Percentiles rank a stretch among this genome's conserved stretches.
phyloP scores from a whole-genome alignment of 2,113 vertebrate genomes.

The Centropus unirufus region DNA sequence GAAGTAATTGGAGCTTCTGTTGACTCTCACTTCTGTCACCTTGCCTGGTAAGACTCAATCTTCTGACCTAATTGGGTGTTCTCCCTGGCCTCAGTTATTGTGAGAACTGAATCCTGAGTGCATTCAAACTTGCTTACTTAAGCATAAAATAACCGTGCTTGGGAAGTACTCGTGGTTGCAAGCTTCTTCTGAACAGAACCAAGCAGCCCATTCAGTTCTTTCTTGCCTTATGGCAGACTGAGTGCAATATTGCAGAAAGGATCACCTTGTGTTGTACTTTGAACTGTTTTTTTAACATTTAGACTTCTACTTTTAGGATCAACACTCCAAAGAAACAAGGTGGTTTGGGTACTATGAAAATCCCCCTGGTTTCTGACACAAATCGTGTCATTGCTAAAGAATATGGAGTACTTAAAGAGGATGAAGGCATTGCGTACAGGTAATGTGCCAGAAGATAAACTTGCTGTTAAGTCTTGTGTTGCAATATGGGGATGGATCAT shows the following conservation, averaged over 20 bases:
- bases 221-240: not conserved
- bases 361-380: constrained; percentile 91
- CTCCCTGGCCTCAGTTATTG: not conserved
- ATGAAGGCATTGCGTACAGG: constrained; percentile 97
- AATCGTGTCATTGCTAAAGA: constrained; percentile 86
- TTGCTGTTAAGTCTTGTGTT: not conserved
- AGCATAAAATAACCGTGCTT: not conserved
- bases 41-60: constrained; percentile 87
- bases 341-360: constrained; percentile 93
- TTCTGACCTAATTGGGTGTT: not conserved
- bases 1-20: constrained; percentile 96
- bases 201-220: not conserved
- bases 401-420: constrained; percentile 94
- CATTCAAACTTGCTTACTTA: not conserved
- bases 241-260: not conserved
- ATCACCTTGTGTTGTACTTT: not conserved
- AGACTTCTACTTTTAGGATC: constrained; percentile 76
- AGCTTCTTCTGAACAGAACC: not conserved
- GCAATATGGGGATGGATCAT: not conserved
- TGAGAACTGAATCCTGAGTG: not conserved
- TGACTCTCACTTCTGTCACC: constrained; percentile 97
- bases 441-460: constrained; percentile 49
- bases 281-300: not conserved
- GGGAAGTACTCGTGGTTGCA: not conserved
- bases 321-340: constrained; percentile 94